Base-by-base conservation (phyloP, 2,888 invertebrate species). In the Melieria picta region DNA sequence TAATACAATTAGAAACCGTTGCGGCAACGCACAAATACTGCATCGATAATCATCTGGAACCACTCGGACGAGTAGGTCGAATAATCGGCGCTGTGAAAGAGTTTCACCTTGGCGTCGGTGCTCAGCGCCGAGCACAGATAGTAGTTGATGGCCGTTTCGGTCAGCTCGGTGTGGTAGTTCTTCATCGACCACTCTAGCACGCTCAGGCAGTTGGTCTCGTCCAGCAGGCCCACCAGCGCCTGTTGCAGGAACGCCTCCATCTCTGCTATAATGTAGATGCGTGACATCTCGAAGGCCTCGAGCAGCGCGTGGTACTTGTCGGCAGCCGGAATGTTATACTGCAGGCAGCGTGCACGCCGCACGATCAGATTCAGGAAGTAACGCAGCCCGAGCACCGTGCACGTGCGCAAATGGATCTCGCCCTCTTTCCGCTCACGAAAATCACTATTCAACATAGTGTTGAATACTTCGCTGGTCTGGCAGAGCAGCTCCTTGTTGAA, bases 281-380 rank as follows among this genome's bases (percentile, higher is more conserved):
- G 83, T 7, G 86, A 82, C 79, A 87, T 81, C 74, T 87, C 87
- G 68, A 84, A 87, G 11, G 87, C 85, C 72, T 87, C 86, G 64
- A 87, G 69, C 16, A 85, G 72, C 3, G 84, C 83, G 46, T 77
- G 71, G 74, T 86, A 86, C 73, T 84, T 78, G 45, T 81, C 78
- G 42, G 75, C 55, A 30, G 79, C 79, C n/a, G 84, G 83, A 75
- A 81, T 79, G 64, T 79, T 80, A 46, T 77, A 78, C 57, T 78
- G 76, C 5, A 77, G 48, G 10, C 81, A 77, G 11, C 79, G 75
- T 4, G 80, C 77, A 42, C 81, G 79, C 30, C 83, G 79, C 62
- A 81, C 77, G 57, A 87, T 82, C 30, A 86, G 79, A 76, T 86
- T 83, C 30, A 87, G 80, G 73, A 87, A 87, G 69, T 87, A 87